A percentile compares a stretch with the other conserved stretches of the same genome.
Evolutionary conservation across 2,113 vertebrate species (phyloP).

Genomic region (Elaphurus davidianus): DNA sequence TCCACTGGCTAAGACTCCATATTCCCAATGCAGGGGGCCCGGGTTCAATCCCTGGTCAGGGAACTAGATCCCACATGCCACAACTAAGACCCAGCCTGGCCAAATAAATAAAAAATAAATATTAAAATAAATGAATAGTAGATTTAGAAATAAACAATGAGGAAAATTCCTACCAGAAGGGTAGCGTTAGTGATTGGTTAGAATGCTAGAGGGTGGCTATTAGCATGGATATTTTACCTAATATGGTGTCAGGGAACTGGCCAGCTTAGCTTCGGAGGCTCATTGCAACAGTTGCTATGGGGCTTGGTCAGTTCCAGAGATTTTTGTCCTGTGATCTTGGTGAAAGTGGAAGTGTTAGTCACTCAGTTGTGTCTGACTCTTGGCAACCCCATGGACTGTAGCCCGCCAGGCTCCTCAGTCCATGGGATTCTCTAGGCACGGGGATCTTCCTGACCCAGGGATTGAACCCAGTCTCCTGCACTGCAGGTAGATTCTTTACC

Average conservation of each 20-base stretch:
- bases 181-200: not conserved
- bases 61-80: not conserved
- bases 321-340: not conserved
- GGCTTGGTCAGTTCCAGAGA: not conserved
- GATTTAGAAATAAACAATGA: not conserved
- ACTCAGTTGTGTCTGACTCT: not conserved
- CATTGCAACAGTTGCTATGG: not conserved
- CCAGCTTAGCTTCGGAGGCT: not conserved
- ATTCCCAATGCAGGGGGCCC: not conserved
- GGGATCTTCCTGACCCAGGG: not conserved
- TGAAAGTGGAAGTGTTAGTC: not conserved
- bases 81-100: not conserved
- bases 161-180: not conserved
- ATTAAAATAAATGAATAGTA: not conserved
- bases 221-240: not conserved
- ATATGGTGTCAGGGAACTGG: not conserved
- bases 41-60: not conserved
- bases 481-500: not conserved
- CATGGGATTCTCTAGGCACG: not conserved
- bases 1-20: not conserved
- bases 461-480: not conserved
- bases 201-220: not conserved
- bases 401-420: not conserved
- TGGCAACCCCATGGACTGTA: not conserved
- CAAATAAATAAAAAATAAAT: not conserved